Conservation (phyloP, 92 coral and sea anemone species). For the Actinostola sp. region DNA sequence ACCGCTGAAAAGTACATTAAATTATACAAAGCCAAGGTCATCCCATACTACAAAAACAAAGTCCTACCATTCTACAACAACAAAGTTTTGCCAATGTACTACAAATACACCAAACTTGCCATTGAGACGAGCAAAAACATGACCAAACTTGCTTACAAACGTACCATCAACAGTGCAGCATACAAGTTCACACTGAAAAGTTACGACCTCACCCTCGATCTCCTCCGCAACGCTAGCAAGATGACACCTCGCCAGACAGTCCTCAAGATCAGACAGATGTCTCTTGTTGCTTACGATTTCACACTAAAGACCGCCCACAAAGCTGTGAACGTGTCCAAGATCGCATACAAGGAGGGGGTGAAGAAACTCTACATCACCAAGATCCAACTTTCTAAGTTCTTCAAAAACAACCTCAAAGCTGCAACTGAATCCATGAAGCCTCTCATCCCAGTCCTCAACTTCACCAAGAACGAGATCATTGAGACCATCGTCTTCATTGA, state of each 20-base stretch:
- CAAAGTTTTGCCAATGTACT: constrained; percentile 65
- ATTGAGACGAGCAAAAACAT: constrained; percentile 43
- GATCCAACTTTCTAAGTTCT: constrained; percentile 35
- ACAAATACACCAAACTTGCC: constrained; percentile 56
- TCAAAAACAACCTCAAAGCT: constrained; percentile 42
- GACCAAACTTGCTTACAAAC: constrained; percentile 43
- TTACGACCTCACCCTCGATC: constrained; percentile 19
- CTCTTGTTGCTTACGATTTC: constrained; percentile 61
- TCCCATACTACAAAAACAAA: constrained; percentile 71
- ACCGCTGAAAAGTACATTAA: constrained; percentile 65
- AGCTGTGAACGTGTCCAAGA: constrained; percentile 58
- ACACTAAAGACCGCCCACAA: constrained; percentile 48
- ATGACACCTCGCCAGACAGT: constrained; percentile 75
- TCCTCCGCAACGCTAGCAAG: constrained; percentile 68
- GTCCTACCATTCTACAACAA: constrained; percentile 51
- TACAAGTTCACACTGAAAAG: constrained; percentile 50
- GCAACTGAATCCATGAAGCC: constrained; percentile 50
- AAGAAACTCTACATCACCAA: constrained; percentile 62
- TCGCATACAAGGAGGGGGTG: constrained; percentile 28
- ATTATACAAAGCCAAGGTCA: constrained; percentile 58
- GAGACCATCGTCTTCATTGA: constrained; percentile 75
- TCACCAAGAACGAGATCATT: constrained; percentile 69
- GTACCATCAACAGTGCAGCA: constrained; percentile 51
- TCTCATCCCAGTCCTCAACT: constrained; percentile 52
- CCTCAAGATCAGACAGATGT: constrained; percentile 41